Evolutionary conservation across 2,113 vertebrate genomes (phyloP).

Genomic region (Ahaetulla prasina): DNA sequence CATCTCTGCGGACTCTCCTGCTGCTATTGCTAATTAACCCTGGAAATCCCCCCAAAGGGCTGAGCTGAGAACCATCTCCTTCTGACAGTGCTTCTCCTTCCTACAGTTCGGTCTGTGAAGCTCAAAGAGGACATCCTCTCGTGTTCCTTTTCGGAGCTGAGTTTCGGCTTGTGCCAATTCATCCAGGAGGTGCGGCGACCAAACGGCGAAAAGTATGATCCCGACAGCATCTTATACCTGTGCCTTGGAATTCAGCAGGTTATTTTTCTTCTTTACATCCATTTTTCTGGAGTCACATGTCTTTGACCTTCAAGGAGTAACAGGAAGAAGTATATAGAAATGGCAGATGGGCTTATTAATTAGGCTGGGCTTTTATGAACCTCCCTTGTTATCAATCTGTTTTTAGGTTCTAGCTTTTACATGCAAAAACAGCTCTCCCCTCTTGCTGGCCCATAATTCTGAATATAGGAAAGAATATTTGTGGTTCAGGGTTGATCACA

Average conservation of each 20-base stretch:
- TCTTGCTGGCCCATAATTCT: not conserved
- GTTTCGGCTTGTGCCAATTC: conserved; percentile 92
- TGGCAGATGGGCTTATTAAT: not conserved
- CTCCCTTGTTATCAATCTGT: not conserved
- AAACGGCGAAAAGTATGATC: conserved; percentile 84
- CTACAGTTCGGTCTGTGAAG: conserved; percentile 79
- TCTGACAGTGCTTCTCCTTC: not conserved
- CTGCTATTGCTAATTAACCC: fast-evolving
- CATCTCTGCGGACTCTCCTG: not conserved
- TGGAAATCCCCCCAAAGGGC: not conserved
- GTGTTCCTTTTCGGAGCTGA: conserved; percentile 90
- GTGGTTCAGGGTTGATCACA: not conserved
- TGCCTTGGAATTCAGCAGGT: conserved; percentile 98
- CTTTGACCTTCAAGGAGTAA: not conserved
- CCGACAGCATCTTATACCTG: conserved; percentile 96
- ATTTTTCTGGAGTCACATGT: too few species aligned
- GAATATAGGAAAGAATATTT: not conserved
- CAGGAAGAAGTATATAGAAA: not conserved
- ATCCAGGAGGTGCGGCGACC: conserved; percentile 88
- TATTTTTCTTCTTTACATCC: conserved; percentile 3
- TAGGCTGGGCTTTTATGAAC: not conserved
- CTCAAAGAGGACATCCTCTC: conserved; percentile 89
- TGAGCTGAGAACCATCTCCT: not conserved
- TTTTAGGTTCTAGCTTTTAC: not conserved
- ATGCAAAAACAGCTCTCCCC: not conserved